A percentile compares a stretch with the other conserved stretches of the same genome.
Conservation (phyloP, 2,113 vertebrate species). For the Ophiodon elongatus region DNA sequence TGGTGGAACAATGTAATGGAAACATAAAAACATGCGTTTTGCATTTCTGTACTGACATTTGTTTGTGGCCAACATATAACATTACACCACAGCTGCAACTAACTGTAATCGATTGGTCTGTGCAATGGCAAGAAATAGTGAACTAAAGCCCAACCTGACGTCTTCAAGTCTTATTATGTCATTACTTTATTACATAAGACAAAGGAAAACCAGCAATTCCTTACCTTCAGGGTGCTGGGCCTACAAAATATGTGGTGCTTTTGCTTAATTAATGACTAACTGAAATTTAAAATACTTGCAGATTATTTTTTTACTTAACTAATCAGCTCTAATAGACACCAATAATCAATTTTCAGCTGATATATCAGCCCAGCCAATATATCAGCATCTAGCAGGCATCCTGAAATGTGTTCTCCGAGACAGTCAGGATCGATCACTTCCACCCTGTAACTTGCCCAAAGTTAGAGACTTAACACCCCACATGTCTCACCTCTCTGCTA, state of each 20-base stretch:
- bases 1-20: not conserved
- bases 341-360: not conserved
- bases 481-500: slow-evolving; percentile 91
- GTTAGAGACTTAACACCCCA: not conserved
- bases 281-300: not conserved
- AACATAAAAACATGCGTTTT: not conserved
- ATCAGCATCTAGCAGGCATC: not conserved
- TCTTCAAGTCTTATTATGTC: not conserved
- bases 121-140: not conserved
- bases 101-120: not conserved
- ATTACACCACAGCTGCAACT: not conserved
- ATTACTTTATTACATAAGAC: not conserved
- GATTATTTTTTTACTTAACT: not conserved
- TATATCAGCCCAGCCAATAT: not conserved
- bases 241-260: not conserved
- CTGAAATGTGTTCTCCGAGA: not conserved
- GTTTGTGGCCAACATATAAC: not conserved
- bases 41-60: not conserved
- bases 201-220: not conserved
- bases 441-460: not conserved
- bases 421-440: not conserved
- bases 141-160: not conserved
- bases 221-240: not conserved
- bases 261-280: not conserved
- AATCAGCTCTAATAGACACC: not conserved